Percentiles rank a stretch among this genome's conserved stretches.
Evolutionary conservation across 2,797 vertebrate genomes (phyloP).

Genomic region (Spheniscus humboldti): DNA sequence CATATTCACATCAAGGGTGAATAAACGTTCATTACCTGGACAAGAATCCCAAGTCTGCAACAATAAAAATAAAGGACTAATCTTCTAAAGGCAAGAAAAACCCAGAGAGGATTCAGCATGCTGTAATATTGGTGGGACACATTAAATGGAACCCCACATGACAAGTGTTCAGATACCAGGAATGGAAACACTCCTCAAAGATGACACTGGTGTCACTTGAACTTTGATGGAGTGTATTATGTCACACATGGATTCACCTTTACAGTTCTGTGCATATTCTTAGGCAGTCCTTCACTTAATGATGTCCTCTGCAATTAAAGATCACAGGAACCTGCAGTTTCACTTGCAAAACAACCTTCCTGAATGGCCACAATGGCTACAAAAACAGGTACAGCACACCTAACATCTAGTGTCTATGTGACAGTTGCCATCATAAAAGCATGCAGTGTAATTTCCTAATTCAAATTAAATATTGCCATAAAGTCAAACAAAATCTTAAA

Average conservation of each 20-base stretch:
- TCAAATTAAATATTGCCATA: not conserved
- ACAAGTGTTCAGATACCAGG: not conserved
- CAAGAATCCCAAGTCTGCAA: not conserved
- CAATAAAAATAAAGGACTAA: not conserved
- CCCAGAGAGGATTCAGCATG: not conserved
- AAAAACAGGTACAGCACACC: not conserved
- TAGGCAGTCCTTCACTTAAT: not conserved
- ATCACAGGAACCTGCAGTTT: not conserved
- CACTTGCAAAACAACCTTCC: not conserved
- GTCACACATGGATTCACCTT: not conserved
- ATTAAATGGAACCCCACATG: not conserved
- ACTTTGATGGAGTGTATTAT: not conserved
- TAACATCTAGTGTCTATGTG: too few relatives aligned
- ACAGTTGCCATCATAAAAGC: not conserved
- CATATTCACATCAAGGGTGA: not conserved
- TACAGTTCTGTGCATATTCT: not conserved
- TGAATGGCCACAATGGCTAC: not conserved
- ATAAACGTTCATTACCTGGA: not conserved
- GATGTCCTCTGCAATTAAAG: not conserved
- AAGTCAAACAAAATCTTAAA: not conserved
- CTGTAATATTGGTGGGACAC: not conserved
- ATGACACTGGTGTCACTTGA: not conserved
- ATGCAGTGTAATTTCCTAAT: not conserved
- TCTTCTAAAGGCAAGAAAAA: not conserved
- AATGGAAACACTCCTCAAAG: not conserved